These are phyloP conservation scores for Gallinago jamesoni DNA, from an alignment of 2,113 vertebrate genomes.

Conservation along the genomic window DNA sequence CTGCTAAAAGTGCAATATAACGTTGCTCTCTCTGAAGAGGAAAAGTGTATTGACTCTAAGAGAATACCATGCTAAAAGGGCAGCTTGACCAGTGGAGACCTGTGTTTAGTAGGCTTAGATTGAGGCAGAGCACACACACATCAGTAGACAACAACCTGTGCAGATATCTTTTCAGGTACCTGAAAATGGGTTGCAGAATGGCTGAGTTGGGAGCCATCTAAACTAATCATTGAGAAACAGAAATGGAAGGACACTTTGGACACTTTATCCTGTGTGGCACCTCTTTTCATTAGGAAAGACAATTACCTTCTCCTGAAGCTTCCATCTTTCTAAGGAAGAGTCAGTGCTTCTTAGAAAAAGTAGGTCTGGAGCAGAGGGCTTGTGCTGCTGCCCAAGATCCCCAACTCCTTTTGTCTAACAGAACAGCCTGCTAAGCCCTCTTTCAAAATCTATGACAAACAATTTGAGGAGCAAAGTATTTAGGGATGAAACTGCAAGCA, in stretches of 20 bases:
- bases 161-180: not conserved
- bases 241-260: not conserved
- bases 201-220: not conserved
- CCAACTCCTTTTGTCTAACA: not conserved
- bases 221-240: not conserved
- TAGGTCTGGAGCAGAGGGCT: not conserved
- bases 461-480: not conserved
- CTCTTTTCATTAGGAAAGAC: not conserved
- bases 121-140: not conserved
- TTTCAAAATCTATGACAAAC: not conserved
- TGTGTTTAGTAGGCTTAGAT: fast-evolving
- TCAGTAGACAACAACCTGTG: not conserved
- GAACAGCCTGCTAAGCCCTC: not conserved
- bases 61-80: not conserved
- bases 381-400: not conserved
- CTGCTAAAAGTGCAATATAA: not conserved
- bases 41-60: not conserved
- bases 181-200: not conserved
- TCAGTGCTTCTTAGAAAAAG: not conserved
- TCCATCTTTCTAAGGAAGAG: not conserved
- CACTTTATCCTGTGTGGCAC: not conserved
- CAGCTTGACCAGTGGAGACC: not conserved
- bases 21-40: not conserved
- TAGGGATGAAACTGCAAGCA: not conserved
- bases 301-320: not conserved